Conservation (phyloP, 1,140 invertebrate genomes). For the Uloborus diversus region DNA sequence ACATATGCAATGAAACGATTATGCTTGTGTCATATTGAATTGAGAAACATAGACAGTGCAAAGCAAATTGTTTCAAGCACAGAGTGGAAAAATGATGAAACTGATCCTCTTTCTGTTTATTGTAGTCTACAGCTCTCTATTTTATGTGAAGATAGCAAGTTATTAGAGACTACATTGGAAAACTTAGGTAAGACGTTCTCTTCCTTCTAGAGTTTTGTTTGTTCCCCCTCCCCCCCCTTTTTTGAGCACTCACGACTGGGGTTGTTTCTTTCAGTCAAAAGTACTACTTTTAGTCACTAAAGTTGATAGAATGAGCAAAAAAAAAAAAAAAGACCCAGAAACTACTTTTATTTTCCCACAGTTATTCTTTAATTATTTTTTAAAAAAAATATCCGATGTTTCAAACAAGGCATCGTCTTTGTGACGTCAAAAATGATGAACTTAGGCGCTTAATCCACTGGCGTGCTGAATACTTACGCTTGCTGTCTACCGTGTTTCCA, state of each 20-base stretch:
- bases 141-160: neutral
- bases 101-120: neutral
- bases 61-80: neutral
- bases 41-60: neutral
- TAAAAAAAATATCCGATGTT: no score
- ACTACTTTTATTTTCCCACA: neutral
- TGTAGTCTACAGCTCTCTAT: neutral
- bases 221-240: no score
- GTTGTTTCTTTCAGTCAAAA: neutral
- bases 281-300: neutral
- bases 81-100: neutral
- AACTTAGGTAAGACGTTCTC: neutral
- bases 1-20: neutral
- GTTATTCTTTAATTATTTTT: neutral
- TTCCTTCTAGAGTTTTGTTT: neutral
- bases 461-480: no score
- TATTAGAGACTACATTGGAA: neutral
- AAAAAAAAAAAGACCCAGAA: neutral
- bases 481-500: no score
- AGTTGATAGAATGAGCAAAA: neutral
- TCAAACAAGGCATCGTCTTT: no score
- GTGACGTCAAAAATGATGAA: no score
- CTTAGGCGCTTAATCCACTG: no score
- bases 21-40: conserved; percentile 12
- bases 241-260: neutral